Conservation (phyloP, 2,113 vertebrate genomes). For the Forbesichthys papilliferus region DNA sequence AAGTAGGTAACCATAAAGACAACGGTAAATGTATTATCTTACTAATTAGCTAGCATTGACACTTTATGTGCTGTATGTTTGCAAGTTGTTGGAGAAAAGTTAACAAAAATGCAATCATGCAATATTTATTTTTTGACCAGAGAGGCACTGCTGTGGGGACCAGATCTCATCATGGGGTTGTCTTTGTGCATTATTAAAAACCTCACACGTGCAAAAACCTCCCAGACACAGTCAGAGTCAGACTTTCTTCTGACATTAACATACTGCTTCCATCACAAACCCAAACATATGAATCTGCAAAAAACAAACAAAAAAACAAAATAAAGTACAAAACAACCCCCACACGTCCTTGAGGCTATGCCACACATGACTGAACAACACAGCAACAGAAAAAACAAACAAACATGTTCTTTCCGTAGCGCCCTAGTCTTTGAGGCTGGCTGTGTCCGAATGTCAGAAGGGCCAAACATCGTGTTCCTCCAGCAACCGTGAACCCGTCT, state of each 20-base stretch:
- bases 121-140: not conserved
- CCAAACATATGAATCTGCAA: slow-evolving; percentile 26
- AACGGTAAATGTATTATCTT: too few relatives aligned
- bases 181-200: not conserved
- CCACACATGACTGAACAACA: slow-evolving; percentile 17
- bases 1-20: too few relatives aligned
- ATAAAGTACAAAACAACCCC: slow-evolving; percentile 6
- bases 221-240: not conserved
- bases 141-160: slow-evolving; percentile 6
- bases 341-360: not conserved
- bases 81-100: not conserved
- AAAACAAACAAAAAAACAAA: slow-evolving; percentile 19
- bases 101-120: not conserved
- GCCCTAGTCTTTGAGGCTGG: slow-evolving; percentile 39
- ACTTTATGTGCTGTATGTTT: not conserved
- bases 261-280: not conserved
- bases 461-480: slow-evolving; percentile 25
- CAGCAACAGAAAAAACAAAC: slow-evolving; percentile 36
- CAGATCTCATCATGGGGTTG: not conserved
- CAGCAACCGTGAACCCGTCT: slow-evolving; percentile 39
- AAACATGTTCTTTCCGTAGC: slow-evolving; percentile 33
- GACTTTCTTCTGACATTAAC: slow-evolving; percentile 1
- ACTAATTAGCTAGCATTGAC: not conserved
- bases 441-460: slow-evolving; percentile 41
- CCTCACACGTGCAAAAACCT: not conserved